Conservation (phyloP, 2,797 vertebrate species). For the Tachyglossus aculeatus region DNA sequence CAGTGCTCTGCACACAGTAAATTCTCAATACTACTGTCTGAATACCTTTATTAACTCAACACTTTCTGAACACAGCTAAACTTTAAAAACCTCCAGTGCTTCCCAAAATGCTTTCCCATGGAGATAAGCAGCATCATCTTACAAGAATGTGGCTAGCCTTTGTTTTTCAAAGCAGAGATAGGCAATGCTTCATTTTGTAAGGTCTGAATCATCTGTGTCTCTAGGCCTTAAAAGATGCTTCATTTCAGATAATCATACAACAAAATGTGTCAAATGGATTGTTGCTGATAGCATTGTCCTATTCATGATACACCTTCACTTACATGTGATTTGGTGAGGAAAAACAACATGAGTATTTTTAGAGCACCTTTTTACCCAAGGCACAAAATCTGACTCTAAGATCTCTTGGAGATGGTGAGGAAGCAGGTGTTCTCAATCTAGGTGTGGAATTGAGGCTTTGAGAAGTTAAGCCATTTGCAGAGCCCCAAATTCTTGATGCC, state of each 20-base stretch:
- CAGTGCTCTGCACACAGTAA: too few relatives aligned
- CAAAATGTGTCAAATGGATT: not conserved
- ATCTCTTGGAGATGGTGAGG: too few relatives aligned
- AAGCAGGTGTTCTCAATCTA: too few relatives aligned
- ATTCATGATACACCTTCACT: not conserved
- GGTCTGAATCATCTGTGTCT: not conserved
- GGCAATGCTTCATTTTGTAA: constrained; percentile 12
- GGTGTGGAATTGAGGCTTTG: too few relatives aligned
- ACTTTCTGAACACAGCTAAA: not conserved
- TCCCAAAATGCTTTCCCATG: constrained; percentile 77
- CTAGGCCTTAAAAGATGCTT: constrained; percentile 17
- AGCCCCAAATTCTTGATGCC: too few relatives aligned
- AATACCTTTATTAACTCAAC: constrained; percentile 36
- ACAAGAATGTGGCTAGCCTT: constrained; percentile 77
- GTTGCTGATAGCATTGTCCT: too few relatives aligned
- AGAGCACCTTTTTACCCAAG: too few relatives aligned
- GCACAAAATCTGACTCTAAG: too few relatives aligned
- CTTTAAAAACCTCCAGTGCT: constrained; percentile 75
- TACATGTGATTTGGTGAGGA: too few relatives aligned
- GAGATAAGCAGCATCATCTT: constrained; percentile 64
- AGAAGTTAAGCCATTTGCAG: too few relatives aligned
- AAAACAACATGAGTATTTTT: too few relatives aligned
- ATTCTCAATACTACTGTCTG: too few relatives aligned
- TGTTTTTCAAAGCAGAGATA: constrained; percentile 56
- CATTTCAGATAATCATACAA: not conserved